Evolutionary conservation across 2,888 invertebrate species (phyloP).

Genomic region (Patella pellucida): DNA sequence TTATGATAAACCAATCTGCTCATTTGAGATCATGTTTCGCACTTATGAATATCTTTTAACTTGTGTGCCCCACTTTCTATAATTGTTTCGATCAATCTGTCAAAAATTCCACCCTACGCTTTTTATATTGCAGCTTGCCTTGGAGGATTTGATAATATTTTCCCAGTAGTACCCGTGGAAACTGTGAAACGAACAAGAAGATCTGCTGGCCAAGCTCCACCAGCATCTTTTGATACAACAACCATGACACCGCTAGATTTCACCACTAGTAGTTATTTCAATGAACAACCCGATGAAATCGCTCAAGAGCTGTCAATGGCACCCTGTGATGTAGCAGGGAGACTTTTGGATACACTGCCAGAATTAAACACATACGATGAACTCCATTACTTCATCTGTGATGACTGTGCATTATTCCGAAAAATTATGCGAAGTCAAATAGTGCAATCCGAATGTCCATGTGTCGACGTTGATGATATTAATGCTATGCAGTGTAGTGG

Average conservation of each 20-base stretch:
- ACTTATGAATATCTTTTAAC: no score
- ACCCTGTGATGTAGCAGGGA: conserved; percentile 27
- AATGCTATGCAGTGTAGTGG: conserved; percentile 42
- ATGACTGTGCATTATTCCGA: conserved; percentile 40
- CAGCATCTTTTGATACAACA: not conserved
- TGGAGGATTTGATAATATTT: conserved; percentile 40
- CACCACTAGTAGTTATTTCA: not conserved
- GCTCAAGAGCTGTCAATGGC: conserved; percentile 6
- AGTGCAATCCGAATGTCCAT: conserved; percentile 35
- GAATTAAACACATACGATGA: conserved; percentile 38
- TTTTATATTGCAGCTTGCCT: conserved; percentile 29
- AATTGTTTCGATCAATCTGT: no score
- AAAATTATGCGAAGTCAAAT: conserved; percentile 35
- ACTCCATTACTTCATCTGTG: conserved; percentile 36
- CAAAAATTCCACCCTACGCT: not conserved
- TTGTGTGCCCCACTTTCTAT: no score
- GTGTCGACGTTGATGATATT: conserved; percentile 30
- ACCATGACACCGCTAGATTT: not conserved
- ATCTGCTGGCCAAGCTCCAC: not conserved
- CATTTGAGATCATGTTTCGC: no score
- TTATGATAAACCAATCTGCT: no score
- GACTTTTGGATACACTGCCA: conserved; percentile 28
- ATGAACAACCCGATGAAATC: not conserved
- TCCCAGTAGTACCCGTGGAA: conserved; percentile 31
- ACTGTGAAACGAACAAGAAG: conserved; percentile 14